phyloP scores from a whole-genome alignment of 2,113 vertebrate genomes.

The Alligator mississippiensis region DNA sequence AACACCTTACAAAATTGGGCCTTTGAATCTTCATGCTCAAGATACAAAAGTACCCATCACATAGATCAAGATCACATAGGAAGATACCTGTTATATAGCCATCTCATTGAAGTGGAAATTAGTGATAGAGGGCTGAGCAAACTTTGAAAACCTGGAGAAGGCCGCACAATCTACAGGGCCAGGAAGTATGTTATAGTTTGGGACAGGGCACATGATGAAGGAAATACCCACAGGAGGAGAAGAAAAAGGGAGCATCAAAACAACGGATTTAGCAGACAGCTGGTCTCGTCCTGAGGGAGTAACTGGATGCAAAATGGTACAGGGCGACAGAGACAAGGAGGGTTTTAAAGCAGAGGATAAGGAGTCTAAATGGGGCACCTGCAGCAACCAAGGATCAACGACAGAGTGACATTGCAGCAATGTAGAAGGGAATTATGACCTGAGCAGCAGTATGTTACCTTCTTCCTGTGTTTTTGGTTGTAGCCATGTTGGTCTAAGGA shows the following conservation, averaged over 20 bases:
- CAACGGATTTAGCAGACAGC: background rate
- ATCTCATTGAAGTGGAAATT: background rate
- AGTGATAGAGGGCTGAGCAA: background rate
- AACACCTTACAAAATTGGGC: background rate
- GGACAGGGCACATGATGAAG: fast-evolving
- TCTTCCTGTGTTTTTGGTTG: background rate
- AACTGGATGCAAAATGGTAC: fast-evolving
- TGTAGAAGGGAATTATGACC: fast-evolving
- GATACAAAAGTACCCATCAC: background rate
- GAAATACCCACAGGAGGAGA: fast-evolving
- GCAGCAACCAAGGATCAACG: background rate
- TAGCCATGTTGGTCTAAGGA: no score
- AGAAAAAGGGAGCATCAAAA: background rate
- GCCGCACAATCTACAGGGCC: background rate
- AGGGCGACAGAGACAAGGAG: fast-evolving
- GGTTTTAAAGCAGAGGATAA: background rate
- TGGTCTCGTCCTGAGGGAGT: background rate
- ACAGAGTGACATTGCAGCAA: background rate
- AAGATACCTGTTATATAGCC: background rate
- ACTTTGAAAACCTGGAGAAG: no score
- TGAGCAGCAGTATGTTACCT: fast-evolving
- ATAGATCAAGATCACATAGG: background rate
- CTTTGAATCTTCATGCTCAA: background rate
- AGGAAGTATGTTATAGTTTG: fast-evolving
- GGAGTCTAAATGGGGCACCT: background rate